Conservation (phyloP, 1,140 invertebrate genomes). For the Neoseiulus cucumeris region DNA sequence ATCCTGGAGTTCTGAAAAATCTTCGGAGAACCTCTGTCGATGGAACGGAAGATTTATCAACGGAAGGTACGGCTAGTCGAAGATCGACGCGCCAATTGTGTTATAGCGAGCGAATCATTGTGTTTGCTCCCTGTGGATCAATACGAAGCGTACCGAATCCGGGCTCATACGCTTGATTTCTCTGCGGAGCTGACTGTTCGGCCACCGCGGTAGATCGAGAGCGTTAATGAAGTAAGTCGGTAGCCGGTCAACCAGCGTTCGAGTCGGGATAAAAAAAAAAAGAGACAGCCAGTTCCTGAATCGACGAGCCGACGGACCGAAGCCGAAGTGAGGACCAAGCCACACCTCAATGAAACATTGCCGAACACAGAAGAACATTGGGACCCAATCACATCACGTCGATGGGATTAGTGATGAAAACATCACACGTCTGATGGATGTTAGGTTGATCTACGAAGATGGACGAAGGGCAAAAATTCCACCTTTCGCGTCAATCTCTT, state of each 20-base stretch:
- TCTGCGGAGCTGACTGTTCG: too few relatives aligned
- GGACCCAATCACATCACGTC: background rate
- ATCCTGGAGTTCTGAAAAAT: too few relatives aligned
- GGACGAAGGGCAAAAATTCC: background rate
- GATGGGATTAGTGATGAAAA: conserved; percentile 11
- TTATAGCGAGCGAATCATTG: too few relatives aligned
- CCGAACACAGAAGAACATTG: background rate
- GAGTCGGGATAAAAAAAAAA: background rate
- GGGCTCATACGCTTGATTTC: too few relatives aligned
- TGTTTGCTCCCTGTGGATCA: too few relatives aligned
- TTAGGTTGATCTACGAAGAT: background rate
- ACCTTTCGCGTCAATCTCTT: too few relatives aligned
- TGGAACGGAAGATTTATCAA: too few relatives aligned
- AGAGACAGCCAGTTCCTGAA: background rate
- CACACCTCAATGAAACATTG: background rate
- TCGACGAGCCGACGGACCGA: background rate
- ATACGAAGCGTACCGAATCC: too few relatives aligned
- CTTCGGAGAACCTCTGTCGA: too few relatives aligned
- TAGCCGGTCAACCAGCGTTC: background rate
- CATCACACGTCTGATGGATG: conserved; percentile 6
- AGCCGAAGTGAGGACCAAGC: conserved; percentile 1
- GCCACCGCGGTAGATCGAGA: background rate
- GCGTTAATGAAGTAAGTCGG: conserved; percentile 6
- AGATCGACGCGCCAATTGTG: too few relatives aligned
- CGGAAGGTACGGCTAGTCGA: too few relatives aligned